phyloP scores from a whole-genome alignment of 2,888 invertebrate species.

The Caenorhabditis sinica region DNA sequence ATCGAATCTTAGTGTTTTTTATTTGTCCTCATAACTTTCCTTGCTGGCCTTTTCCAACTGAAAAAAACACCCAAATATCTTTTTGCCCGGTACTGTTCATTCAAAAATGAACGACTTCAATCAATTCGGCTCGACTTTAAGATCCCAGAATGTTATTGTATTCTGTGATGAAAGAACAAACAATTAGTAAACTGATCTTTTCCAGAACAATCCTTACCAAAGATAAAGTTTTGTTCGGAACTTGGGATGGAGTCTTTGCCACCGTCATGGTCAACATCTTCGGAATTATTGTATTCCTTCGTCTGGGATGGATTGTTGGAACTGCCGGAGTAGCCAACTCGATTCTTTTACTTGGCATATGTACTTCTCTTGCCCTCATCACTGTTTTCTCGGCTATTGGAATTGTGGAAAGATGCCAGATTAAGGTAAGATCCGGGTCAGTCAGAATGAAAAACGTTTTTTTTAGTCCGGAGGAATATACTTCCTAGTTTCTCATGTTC shows the following conservation, averaged over 20 bases:
- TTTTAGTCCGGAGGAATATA: conserved; percentile 98
- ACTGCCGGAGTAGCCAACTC: conserved; percentile 86
- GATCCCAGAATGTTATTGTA: too few species aligned
- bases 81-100: too few species aligned
- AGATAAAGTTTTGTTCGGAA: conserved; percentile 95
- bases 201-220: conserved; percentile 92
- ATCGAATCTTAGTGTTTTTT: too few species aligned
- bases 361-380: conserved; percentile 92
- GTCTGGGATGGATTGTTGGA: conserved; percentile 96
- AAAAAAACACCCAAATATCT: too few species aligned
- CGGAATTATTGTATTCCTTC: conserved; percentile 96
- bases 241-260: conserved; percentile 98
- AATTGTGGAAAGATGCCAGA: conserved; percentile 89
- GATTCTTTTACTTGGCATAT: conserved; percentile 85
- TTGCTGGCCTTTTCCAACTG: too few species aligned
- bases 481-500: conserved; percentile 94
- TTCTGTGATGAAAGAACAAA: background rate
- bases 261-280: conserved; percentile 98
- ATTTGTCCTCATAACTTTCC: too few species aligned
- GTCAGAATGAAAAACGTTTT: conserved; percentile 85
- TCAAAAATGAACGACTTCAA: too few species aligned
- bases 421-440: conserved; percentile 49
- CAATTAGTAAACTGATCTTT: background rate
- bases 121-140: too few species aligned
- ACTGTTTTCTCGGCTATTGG: conserved; percentile 96